These are phyloP conservation scores for Agraylea sexmaculata DNA, from an alignment of 1,140 invertebrate species.

Conservation along the genomic window DNA sequence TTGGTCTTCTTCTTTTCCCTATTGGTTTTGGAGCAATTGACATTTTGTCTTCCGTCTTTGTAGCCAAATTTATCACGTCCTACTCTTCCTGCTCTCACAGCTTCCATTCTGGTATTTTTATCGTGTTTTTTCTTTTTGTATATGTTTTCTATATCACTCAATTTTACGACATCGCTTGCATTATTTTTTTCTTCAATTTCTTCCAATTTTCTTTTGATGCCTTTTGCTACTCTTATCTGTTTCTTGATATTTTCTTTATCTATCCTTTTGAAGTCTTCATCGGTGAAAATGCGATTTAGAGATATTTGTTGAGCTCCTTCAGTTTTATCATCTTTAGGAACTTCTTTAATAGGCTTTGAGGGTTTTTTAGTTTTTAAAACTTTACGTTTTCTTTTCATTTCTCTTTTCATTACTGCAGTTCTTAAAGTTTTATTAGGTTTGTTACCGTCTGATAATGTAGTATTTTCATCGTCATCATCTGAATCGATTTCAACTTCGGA, in stretches of 20 bases:
- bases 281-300: conserved; percentile 72
- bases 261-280: conserved; percentile 90
- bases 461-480: conserved; percentile 30
- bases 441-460: conserved; percentile 32
- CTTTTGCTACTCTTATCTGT: conserved; percentile 56
- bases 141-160: conserved; percentile 88
- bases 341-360: conserved; percentile 27
- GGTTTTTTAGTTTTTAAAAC: conserved; percentile 26
- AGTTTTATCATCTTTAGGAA: conserved; percentile 38
- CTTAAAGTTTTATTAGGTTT: conserved; percentile 33
- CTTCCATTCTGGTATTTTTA: conserved; percentile 72
- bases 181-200: conserved; percentile 39
- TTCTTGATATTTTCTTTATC: conserved; percentile 73
- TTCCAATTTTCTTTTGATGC: conserved; percentile 50
- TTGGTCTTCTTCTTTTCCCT: conserved; percentile 87
- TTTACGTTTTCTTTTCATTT: conserved; percentile 21
- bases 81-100: conserved; percentile 71
- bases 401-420: conserved; percentile 26
- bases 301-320: conserved; percentile 64
- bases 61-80: conserved; percentile 83
- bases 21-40: conserved; percentile 85
- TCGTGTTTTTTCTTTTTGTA: conserved; percentile 87
- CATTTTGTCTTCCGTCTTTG: conserved; percentile 74
- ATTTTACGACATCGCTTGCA: conserved; percentile 66
- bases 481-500: conserved; percentile 41